Base-by-base conservation (phyloP, 2,113 vertebrate genomes). In the Siphamia tubifer region DNA sequence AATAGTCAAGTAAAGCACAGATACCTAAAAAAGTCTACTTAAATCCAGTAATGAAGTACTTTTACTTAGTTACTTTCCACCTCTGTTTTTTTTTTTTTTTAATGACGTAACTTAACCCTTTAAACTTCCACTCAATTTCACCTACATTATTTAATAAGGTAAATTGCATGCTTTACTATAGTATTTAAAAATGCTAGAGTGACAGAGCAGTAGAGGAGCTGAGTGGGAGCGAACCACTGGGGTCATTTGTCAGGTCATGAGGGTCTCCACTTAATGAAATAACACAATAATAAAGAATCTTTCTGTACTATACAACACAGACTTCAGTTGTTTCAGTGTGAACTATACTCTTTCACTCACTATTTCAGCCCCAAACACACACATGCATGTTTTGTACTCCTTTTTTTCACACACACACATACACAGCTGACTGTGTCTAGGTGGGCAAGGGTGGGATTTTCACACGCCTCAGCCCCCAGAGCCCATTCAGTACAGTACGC, bases 401-500 rank as follows among this genome's bases (percentile, higher is more conserved):
- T 16, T 21, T 24, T 7, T 42, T 34, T n/a, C n/a, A n/a, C 35
- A 56, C 39, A 53, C 30, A 66, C 56, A 61, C 28, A 65, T 55
- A 76, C 57, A 68, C 25, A 77, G 79, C 60, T 76, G 74, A 77
- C 39, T 57, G 76, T 76, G 78, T 80, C 36, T 81, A 89, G 81
- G 81, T 86, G 78, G 70, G 79, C 82, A 76, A 58, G 86, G 85
- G 86, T 76, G 77, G 83, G 84, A 88, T 87, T 91, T 90, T 91
- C 88, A 90, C 88, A 90, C 80, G 86, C 79, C 78, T 82, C 49
- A 32, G 71, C 86, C 88, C 86, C 77, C 68, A 77, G 81, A 80
- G 80, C 52, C 77, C 85, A 79, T 89, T 91, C 87, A 86, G 87
- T 88, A 89, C 90, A 89, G 91, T 90, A 88, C 81, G 74, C 81